Conservation (phyloP, 2,797 vertebrate genomes). For the Gallinago stenura region DNA sequence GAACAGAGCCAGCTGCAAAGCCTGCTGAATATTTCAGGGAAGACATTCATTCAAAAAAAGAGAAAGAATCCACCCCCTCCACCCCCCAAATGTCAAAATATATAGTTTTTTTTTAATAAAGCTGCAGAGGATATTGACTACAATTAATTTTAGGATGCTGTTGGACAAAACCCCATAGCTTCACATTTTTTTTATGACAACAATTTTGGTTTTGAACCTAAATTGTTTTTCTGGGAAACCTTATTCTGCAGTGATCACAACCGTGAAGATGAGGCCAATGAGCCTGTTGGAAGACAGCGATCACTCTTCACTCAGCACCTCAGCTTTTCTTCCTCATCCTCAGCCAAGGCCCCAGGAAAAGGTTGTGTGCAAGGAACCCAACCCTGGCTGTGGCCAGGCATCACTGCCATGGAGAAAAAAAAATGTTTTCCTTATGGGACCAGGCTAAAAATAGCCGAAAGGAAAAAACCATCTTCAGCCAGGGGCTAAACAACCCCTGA, state of each 20-base stretch:
- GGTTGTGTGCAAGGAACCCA: neutral
- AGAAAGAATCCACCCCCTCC: neutral
- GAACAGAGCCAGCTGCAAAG: neutral
- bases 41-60: neutral
- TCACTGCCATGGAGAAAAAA: neutral
- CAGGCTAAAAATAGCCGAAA: neutral
- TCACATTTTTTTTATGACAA: neutral
- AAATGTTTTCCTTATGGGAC: neutral
- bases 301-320: neutral
- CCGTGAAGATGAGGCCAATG: neutral
- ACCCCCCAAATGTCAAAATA: neutral
- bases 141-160: neutral
- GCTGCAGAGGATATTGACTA: neutral
- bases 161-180: neutral
- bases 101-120: neutral
- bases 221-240: neutral
- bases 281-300: neutral
- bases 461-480: neutral
- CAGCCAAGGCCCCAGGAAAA: neutral
- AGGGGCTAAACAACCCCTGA: neutral
- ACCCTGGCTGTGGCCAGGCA: neutral
- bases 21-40: neutral
- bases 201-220: neutral
- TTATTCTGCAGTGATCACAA: fast-evolving
- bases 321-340: neutral